Evolutionary conservation across 2,888 invertebrate species (phyloP), one percentile per base, ranked within the genome.

Genomic region (Drosophila flavopinicola): DNA sequence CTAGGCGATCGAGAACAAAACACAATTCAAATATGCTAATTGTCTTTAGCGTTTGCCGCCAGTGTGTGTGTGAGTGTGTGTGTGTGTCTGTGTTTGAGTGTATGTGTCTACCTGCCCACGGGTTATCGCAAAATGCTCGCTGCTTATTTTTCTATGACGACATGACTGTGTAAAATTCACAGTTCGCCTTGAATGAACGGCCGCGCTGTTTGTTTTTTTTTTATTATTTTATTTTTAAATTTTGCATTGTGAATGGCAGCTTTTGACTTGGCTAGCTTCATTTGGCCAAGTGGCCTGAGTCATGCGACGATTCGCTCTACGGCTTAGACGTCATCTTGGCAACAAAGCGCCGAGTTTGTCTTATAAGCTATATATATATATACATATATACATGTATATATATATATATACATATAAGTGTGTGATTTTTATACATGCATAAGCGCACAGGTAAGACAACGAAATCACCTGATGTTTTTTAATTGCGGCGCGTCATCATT

Each of bases 401-500:
- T n/a, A n/a, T n/a, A n/a, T n/a, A n/a, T n/a, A n/a, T n/a, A n/a
- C n/a, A n/a, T n/a, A n/a, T n/a, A n/a, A n/a, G 5, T 42, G 11
- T 56, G 33, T 41, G 27, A 38, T 23, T 25, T 48, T 52, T 45
- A 53, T 57, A 49, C 59, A 52, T 60, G 71, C 67, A 41, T 35
- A 47, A 44, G 41, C 53, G 52, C 44, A 30, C 68, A 61, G 77
- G 80, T 79, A 64, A 83, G 47, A 65, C 68, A 66, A 53, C 64
- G 37, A 73, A 87, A 84, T 84, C 83, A 84, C 83, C 83, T 84
- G 83, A 84, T 84, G 60, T 84, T 84, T 84, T 84, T 87, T 85
- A 84, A 84, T 87, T 87, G 85, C 65, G 63, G 64, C 74, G 67
- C 80, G 87, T 83, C 83, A 85, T 83, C 82, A 68, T 71, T 78